Conservation (phyloP, 1,140 invertebrate species). For the Pseudomyrmex sp. region DNA sequence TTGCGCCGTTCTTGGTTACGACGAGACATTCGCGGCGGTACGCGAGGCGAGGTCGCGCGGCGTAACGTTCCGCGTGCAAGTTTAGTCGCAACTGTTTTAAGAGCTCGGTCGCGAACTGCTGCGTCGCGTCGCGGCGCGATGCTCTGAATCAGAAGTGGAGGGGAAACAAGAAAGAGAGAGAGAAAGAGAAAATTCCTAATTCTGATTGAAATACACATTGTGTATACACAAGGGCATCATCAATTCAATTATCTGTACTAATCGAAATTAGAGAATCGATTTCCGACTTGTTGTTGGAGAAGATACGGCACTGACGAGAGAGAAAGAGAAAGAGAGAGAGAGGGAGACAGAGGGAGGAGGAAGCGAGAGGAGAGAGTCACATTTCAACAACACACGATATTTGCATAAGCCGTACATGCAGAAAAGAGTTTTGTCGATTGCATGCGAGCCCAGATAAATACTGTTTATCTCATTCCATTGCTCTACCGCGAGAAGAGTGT, state of each 20-base stretch:
- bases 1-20: not conserved
- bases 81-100: conserved; percentile 77
- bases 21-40: conserved; percentile 16
- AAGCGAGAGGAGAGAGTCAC: not conserved
- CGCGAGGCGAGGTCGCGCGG: conserved; percentile 17
- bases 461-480: conserved; percentile 33
- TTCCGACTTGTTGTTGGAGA: not conserved
- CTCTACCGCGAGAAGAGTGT: not conserved
- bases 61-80: conserved; percentile 66
- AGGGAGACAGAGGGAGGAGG: not conserved
- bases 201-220: conserved; percentile 3
- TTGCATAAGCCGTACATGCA: not conserved
- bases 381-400: not conserved
- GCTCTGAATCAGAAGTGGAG: conserved; percentile 35
- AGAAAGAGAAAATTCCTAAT: conserved; percentile 7
- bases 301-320: not conserved
- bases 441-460: conserved; percentile 45
- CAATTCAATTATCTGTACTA: conserved; percentile 31
- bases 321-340: conserved; percentile 25
- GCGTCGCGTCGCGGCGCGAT: conserved; percentile 20
- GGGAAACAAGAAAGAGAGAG: conserved; percentile 3
- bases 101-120: conserved; percentile 45
- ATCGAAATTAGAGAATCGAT: conserved; percentile 13
- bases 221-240: not conserved
- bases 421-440: conserved; percentile 32